Evolutionary conservation across 2,113 vertebrate genomes (phyloP).

Genomic region (Scatophagus argus): DNA sequence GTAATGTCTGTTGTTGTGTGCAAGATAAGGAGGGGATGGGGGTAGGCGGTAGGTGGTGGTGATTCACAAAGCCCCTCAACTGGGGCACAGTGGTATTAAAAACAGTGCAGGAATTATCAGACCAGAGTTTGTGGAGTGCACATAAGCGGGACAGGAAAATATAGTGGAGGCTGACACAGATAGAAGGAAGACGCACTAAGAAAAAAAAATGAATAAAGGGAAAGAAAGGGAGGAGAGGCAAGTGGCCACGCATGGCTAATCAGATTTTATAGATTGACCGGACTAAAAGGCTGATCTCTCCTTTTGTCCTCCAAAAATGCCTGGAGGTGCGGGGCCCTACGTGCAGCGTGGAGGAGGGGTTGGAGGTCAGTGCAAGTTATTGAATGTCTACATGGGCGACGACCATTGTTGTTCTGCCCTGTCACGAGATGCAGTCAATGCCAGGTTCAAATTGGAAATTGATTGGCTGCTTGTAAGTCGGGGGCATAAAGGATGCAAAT

Average conservation of each 20-base stretch:
- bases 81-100: slow-evolving; percentile 67
- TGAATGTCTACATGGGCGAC: slow-evolving; percentile 65
- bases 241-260: slow-evolving; percentile 72
- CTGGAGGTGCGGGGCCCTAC: slow-evolving; percentile 60
- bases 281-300: slow-evolving; percentile 73
- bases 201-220: slow-evolving; percentile 32
- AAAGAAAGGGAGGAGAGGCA: slow-evolving; percentile 12
- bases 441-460: slow-evolving; percentile 81
- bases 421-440: slow-evolving; percentile 72
- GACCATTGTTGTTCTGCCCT: slow-evolving; percentile 75
- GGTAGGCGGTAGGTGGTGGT: no score
- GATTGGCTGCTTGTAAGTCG: slow-evolving; percentile 79
- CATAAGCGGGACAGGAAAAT: slow-evolving; percentile 7
- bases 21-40: slow-evolving; percentile 23
- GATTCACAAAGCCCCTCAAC: slow-evolving; percentile 56
- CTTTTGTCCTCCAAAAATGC: slow-evolving; percentile 80
- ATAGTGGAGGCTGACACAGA: slow-evolving; percentile 27
- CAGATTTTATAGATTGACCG: slow-evolving; percentile 80
- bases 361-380: slow-evolving; percentile 73
- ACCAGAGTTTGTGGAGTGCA: slow-evolving; percentile 56
- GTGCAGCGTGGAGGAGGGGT: slow-evolving; percentile 32
- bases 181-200: not conserved
- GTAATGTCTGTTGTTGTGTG: slow-evolving; percentile 35
- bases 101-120: slow-evolving; percentile 64
- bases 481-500: slow-evolving; percentile 41